These are phyloP conservation scores for Prionchulus punctatus DNA, from an alignment of 2,888 invertebrate species.

Conservation along the genomic window DNA sequence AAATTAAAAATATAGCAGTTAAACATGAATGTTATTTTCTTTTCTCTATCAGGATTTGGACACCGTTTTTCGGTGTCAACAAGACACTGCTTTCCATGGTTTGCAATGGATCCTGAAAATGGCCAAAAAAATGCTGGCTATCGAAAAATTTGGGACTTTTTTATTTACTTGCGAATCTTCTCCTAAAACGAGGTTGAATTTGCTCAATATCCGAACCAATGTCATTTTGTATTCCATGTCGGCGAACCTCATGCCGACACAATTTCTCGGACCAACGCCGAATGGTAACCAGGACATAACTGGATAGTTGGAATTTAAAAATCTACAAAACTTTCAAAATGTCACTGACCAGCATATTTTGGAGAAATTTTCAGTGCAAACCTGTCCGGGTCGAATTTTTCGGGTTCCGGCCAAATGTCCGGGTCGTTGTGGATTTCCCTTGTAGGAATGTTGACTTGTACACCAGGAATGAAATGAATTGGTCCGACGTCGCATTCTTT, in stretches of 20 bases:
- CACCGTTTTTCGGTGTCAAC: background rate
- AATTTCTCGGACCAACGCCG: conserved; percentile 24
- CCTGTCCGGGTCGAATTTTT: conserved; percentile 21
- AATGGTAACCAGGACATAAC: conserved; percentile 23
- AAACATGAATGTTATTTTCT: no score
- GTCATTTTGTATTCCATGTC: conserved; percentile 25
- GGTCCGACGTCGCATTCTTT: conserved; percentile 17
- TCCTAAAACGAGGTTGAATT: conserved; percentile 8
- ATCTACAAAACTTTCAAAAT: background rate
- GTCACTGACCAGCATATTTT: background rate
- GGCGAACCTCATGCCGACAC: conserved; percentile 26
- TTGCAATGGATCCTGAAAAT: no score
- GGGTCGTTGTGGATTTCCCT: conserved; percentile 15
- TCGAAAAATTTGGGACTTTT: background rate
- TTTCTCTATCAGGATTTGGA: background rate
- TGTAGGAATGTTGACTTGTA: conserved; percentile 13
- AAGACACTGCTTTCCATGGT: no score
- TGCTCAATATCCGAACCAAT: conserved; percentile 16
- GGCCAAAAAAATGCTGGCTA: no score
- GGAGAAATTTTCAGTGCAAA: conserved; percentile 11
- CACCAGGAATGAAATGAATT: conserved; percentile 16
- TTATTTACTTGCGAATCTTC: background rate
- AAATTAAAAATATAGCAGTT: no score
- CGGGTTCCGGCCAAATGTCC: conserved; percentile 19
- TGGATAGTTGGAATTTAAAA: background rate